Conservation (phyloP, 2,888 invertebrate species). For the Macrophya annulata region DNA sequence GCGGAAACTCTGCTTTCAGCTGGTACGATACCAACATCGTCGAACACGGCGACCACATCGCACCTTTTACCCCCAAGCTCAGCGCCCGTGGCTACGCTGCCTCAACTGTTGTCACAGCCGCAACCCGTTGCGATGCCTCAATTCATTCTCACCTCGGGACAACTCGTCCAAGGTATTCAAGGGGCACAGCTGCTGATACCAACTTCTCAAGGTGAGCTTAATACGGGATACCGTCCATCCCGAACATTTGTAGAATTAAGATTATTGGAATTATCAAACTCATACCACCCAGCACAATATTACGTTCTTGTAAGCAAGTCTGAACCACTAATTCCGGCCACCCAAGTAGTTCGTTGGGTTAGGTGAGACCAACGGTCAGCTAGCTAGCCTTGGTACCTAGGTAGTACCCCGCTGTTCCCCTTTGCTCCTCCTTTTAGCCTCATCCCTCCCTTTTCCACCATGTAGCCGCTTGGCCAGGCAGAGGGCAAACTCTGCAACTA, state of each 20-base stretch:
- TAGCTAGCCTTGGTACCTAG: conserved; percentile 39
- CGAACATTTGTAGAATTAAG: not conserved
- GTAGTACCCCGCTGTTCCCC: not conserved
- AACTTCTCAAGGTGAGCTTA: conserved; percentile 91
- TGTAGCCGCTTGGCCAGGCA: conserved; percentile 69
- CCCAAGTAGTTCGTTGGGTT: conserved; percentile 67
- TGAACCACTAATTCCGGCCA: conserved; percentile 71
- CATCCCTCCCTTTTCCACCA: conserved; percentile 76
- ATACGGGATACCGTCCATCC: not conserved
- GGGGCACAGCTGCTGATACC: conserved; percentile 97
- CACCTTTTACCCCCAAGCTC: conserved; percentile 76
- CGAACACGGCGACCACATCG: conserved; percentile 76
- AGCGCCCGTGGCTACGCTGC: conserved; percentile 83
- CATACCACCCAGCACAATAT: conserved; percentile 66
- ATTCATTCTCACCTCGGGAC: conserved; percentile 94
- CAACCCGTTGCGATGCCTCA: conserved; percentile 92
- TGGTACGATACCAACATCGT: conserved; percentile 76
- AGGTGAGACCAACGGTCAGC: conserved; percentile 71
- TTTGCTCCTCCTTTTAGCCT: conserved; percentile 66
- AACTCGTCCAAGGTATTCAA: conserved; percentile 95
- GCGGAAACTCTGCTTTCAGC: conserved; percentile 64
- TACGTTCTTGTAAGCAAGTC: not conserved
- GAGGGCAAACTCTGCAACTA: conserved; percentile 79
- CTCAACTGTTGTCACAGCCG: conserved; percentile 82
- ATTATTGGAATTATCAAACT: conserved; percentile 61